Percentiles rank a stretch among this genome's conserved stretches.
Conservation (phyloP, 2,113 vertebrate species). For the Phaethornis superciliosus region DNA sequence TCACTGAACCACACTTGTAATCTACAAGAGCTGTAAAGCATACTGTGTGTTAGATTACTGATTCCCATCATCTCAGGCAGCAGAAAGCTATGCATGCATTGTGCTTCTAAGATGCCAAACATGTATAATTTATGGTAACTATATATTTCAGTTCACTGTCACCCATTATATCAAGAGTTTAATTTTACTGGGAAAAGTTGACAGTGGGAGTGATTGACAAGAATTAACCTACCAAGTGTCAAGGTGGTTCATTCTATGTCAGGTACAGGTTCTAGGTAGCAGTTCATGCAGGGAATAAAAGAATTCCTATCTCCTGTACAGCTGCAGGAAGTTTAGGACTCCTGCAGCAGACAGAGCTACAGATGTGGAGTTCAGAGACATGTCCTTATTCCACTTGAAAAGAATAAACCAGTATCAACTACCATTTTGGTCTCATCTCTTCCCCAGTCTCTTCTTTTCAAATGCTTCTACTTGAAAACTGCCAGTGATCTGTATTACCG, state of each 20-base stretch:
- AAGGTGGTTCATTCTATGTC: background rate
- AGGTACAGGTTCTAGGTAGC: background rate
- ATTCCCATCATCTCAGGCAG: background rate
- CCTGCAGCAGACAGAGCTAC: background rate
- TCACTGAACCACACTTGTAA: fast-evolving
- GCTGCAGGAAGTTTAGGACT: slow-evolving; percentile 2
- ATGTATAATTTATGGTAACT: background rate
- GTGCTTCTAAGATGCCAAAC: background rate
- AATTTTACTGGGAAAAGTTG: background rate
- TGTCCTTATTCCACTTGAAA: slow-evolving; percentile 12
- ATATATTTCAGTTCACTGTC: background rate
- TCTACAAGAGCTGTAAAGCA: background rate
- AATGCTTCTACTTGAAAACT: background rate
- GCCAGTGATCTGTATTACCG: background rate
- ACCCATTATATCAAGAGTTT: background rate
- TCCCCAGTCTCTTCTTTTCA: background rate
- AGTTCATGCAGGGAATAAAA: background rate
- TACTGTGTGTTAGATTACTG: background rate
- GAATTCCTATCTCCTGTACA: background rate
- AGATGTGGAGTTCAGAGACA: background rate
- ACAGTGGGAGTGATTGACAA: background rate
- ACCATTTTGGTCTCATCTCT: background rate
- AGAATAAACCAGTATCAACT: background rate
- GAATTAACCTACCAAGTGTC: background rate
- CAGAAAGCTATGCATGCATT: background rate